A percentile compares a stretch with the other conserved stretches of the same genome.
phyloP scores from a whole-genome alignment of 2,888 invertebrate genomes.

The Dascillus cervinus region DNA sequence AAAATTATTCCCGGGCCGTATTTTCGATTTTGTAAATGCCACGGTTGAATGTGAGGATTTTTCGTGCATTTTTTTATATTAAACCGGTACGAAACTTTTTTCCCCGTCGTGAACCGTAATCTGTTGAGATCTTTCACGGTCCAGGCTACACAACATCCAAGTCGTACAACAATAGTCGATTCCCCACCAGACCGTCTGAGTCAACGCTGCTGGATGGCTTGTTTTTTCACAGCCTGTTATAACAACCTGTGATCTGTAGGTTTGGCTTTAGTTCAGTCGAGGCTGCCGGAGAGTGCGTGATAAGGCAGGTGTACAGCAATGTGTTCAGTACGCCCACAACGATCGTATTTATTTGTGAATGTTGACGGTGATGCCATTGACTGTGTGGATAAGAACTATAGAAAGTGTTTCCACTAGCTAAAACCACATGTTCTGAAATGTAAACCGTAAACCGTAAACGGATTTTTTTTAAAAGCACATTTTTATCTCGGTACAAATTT shows the following conservation, averaged over 20 bases:
- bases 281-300: conserved; percentile 14
- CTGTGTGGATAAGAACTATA: conserved; percentile 9
- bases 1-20: too few relatives aligned
- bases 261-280: conserved; percentile 20
- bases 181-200: conserved; percentile 24
- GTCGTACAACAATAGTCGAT: conserved; percentile 27
- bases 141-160: conserved; percentile 14
- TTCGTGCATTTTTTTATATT: too few relatives aligned
- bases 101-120: conserved; percentile 3
- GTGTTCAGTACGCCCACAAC: conserved; percentile 22
- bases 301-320: conserved; percentile 23
- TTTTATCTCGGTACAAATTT: too few relatives aligned
- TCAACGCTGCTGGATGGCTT: conserved; percentile 28
- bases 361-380: conserved; percentile 20
- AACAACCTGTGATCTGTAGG: conserved; percentile 40
- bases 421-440: too few relatives aligned
- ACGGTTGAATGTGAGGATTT: too few relatives aligned
- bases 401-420: too few relatives aligned
- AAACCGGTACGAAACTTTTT: not conserved
- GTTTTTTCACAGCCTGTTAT: conserved; percentile 39
- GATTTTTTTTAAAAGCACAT: too few relatives aligned
- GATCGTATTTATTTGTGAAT: conserved; percentile 18
- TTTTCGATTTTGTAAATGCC: too few relatives aligned
- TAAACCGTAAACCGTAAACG: conserved; percentile 5
- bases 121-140: conserved; percentile 14